Percentiles rank a stretch among this genome's conserved stretches.
phyloP scores from a whole-genome alignment of 2,888 invertebrate species.

The Theretra japonica region DNA sequence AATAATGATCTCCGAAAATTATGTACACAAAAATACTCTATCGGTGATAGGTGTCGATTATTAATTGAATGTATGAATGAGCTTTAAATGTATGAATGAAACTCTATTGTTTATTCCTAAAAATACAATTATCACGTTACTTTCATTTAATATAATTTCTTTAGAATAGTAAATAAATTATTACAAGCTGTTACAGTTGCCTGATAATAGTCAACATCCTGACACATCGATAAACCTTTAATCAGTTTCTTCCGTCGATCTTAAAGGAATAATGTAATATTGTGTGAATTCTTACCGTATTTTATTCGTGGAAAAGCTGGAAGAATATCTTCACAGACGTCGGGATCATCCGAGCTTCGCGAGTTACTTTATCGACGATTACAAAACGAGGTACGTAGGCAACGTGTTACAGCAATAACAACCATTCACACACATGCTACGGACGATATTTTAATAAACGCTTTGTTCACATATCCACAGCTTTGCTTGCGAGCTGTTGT shows the following conservation, averaged over 20 bases:
- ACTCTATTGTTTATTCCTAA: no score
- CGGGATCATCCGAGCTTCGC: conserved; percentile 24
- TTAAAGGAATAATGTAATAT: conserved; percentile 2
- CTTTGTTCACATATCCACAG: no score
- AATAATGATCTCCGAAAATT: no score
- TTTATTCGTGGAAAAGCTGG: conserved; percentile 10
- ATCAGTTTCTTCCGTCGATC: background rate
- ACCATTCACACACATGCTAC: conserved; percentile 11
- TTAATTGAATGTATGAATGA: no score
- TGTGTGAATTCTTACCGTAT: conserved; percentile 10
- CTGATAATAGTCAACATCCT: background rate
- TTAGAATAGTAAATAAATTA: no score
- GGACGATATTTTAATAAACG: conserved; percentile 1
- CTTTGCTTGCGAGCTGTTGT: background rate
- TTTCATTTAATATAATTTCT: no score
- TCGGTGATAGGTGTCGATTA: no score
- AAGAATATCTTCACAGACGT: conserved; percentile 13
- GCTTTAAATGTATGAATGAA: no score
- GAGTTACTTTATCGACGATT: conserved; percentile 18
- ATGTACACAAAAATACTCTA: no score
- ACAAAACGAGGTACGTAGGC: conserved; percentile 11
- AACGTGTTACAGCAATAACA: conserved; percentile 4
- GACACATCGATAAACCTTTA: background rate
- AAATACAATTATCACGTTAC: no score
- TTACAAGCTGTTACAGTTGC: no score